Evolutionary conservation across 2,113 vertebrate species (phyloP), one percentile per base, ranked within the genome.

Genomic region (Vulpes lagopus): DNA sequence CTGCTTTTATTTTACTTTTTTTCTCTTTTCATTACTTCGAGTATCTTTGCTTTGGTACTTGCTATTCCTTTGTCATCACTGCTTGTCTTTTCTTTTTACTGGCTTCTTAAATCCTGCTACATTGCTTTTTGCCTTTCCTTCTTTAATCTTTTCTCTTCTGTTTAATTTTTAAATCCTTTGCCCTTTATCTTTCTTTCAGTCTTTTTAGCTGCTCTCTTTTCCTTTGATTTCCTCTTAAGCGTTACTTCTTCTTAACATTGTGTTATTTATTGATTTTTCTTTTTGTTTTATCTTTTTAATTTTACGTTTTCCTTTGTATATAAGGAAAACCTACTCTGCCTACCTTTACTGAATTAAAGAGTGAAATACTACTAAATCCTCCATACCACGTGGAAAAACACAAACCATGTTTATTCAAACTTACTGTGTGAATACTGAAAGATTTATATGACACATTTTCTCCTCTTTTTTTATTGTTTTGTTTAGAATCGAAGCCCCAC

Each of bases 131-230:
- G 97, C 97, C 94, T 98, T 98, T 98, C 89, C 98, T 98, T 98
- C 98, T 98, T 98, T 98, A 98, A 98, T 98, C 98, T 98, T 98
- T 98, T 98, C 80, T 93, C 97, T 98, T 98, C 96, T 98, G 98
- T 98, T 98, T 98, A 98, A 98, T 98, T 99, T 98, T 98, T 98
- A 98, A 98, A 98, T 98, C 97, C 98, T 97, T 98, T 98, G 96
- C 97, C 97, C 98, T 99, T 98, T 98, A 98, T 98, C 98, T 98
- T 98, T 98, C 85, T 98, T 97, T 97, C 82, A 89, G 97, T 97
- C 97, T 98, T 98, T 98, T 98, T 98, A 98, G 97, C 96, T 97
- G 76, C 89, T 98, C 97, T 98, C 97, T 84, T 94, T 97, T 98
- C 90, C 97, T 98, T 99, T 98, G 98, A 99, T 98, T 98, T 98